Evolutionary conservation across 2,113 vertebrate genomes (phyloP).

Genomic region (Semnornis frantzii): DNA sequence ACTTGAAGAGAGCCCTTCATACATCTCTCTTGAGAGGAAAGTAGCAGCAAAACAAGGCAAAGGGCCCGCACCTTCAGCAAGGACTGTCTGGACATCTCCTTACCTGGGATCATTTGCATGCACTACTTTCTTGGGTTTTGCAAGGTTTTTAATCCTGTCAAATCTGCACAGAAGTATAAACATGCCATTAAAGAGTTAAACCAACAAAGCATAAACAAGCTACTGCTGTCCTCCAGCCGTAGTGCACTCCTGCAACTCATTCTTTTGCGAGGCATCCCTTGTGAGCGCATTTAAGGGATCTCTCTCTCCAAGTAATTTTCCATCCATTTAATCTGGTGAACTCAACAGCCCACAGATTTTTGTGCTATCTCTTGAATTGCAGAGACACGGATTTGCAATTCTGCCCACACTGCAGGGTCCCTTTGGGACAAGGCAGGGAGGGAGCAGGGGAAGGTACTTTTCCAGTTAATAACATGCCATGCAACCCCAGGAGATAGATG

Average conservation of each 20-base stretch:
- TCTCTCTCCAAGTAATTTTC: background rate
- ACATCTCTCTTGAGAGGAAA: background rate
- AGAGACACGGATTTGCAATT: background rate
- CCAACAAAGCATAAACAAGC: background rate
- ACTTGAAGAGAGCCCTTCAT: background rate
- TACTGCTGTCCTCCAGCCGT: background rate
- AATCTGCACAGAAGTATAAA: background rate
- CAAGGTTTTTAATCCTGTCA: conserved; percentile 20
- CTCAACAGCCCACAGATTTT: background rate
- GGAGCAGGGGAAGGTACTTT: background rate
- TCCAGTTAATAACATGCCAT: background rate
- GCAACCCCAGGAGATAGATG: background rate
- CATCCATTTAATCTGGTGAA: background rate
- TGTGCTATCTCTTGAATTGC: background rate
- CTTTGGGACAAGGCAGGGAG: background rate
- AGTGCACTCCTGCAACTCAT: background rate
- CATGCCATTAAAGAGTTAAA: background rate
- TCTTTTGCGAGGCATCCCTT: background rate
- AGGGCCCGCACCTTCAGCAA: background rate
- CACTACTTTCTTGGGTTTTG: conserved; percentile 1
- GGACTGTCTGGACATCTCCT: background rate
- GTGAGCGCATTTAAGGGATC: background rate
- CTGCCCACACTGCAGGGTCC: background rate
- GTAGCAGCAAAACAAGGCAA: background rate
- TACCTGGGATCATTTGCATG: background rate